Conservation (phyloP, 1,140 invertebrate species). For the Conus betulinus region DNA sequence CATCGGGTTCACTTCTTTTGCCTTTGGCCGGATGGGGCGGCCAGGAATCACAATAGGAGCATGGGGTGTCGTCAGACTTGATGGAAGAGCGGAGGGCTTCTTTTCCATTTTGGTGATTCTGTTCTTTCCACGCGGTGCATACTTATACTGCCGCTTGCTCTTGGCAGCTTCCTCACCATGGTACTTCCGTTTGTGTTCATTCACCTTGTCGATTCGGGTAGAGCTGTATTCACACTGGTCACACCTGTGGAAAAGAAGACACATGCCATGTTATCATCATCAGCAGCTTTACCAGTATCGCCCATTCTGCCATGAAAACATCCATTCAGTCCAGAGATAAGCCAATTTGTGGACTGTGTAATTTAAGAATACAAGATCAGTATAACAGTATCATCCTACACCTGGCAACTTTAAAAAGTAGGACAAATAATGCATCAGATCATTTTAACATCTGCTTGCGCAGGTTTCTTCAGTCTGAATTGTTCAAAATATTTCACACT, state of each 20-base stretch:
- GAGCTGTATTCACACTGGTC: conserved; percentile 82
- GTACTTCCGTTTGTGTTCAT: conserved; percentile 82
- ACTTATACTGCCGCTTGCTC: conserved; percentile 23
- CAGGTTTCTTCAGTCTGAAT: no score
- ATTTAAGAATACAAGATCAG: no score
- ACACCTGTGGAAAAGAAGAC: conserved; percentile 61
- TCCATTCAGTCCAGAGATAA: no score
- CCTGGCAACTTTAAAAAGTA: no score
- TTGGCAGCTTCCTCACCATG: conserved; percentile 72
- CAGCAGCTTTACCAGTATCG: no score
- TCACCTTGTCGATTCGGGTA: conserved; percentile 82
- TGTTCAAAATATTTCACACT: no score
- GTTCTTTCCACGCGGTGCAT: conserved; percentile 4
- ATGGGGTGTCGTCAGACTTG: background rate
- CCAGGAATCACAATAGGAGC: background rate
- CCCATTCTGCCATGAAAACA: no score
- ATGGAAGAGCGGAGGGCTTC: background rate
- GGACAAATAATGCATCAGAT: no score
- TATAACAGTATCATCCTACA: no score
- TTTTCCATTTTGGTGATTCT: background rate
- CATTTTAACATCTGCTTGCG: no score
- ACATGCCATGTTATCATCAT: no score
- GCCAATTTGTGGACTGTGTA: no score
- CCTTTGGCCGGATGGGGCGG: background rate
- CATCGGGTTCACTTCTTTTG: background rate